A percentile compares a stretch with the other conserved stretches of the same genome.
phyloP scores from a whole-genome alignment of 2,888 invertebrate genomes.

The Acleris emargana region DNA sequence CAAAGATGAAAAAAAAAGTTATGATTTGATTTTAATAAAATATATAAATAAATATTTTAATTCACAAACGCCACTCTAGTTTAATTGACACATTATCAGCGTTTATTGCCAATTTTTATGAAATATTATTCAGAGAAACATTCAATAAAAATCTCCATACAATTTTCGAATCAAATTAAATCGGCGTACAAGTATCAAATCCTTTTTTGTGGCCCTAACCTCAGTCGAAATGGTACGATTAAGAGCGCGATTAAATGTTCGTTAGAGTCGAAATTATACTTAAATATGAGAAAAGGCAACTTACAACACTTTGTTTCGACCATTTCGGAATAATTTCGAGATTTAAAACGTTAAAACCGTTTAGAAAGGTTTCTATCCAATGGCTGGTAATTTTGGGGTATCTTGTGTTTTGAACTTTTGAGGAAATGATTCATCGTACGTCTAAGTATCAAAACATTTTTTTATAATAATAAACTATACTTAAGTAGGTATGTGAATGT shows the following conservation, averaged over 20 bases:
- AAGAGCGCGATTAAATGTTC: slow-evolving; percentile 66
- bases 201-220: slow-evolving; percentile 22
- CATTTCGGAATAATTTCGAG: slow-evolving; percentile 42
- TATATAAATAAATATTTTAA: too few species aligned
- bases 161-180: not conserved
- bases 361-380: slow-evolving; percentile 37
- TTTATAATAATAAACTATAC: too few species aligned
- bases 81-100: too few species aligned
- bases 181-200: slow-evolving; percentile 6
- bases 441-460: slow-evolving; percentile 4
- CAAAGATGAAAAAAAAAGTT: too few species aligned
- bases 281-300: slow-evolving; percentile 65
- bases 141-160: not conserved
- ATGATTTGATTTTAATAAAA: too few species aligned
- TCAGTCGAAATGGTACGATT: slow-evolving; percentile 54
- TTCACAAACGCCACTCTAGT: too few species aligned
- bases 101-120: too few species aligned
- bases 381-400: slow-evolving; percentile 31
- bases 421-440: slow-evolving; percentile 19
- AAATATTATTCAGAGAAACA: too few species aligned
- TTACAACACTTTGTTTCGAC: slow-evolving; percentile 45
- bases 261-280: slow-evolving; percentile 64
- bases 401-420: slow-evolving; percentile 5
- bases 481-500: too few species aligned
- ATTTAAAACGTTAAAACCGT: slow-evolving; percentile 39